Conservation (phyloP, 2,797 vertebrate species). For the Rhinatrema bivittatum region DNA sequence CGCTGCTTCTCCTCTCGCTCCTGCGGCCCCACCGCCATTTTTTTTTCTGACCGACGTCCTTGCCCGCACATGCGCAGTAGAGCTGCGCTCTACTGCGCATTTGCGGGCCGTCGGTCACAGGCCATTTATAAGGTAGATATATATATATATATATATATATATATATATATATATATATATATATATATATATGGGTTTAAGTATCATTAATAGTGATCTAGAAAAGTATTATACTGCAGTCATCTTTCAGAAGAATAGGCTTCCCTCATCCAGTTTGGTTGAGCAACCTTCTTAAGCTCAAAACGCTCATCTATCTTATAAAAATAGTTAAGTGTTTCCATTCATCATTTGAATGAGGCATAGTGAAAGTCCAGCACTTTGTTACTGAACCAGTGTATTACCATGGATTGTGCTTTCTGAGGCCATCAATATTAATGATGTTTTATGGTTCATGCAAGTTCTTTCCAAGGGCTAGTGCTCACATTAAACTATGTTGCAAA, state of each 20-base stretch:
- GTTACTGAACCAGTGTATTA: slow-evolving; percentile 23
- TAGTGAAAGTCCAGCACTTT: slow-evolving; percentile 17
- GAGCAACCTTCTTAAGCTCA: slow-evolving; percentile 23
- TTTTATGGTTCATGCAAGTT: slow-evolving; percentile 27
- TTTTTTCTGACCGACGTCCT: too few species aligned
- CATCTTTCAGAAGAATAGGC: slow-evolving; percentile 38
- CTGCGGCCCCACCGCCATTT: too few species aligned
- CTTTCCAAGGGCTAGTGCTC: slow-evolving; percentile 29
- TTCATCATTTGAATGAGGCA: slow-evolving; percentile 41
- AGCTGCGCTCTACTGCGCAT: too few species aligned
- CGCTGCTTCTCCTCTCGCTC: too few species aligned
- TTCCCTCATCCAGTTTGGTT: slow-evolving; percentile 20
- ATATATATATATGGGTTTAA: slow-evolving; percentile 40
- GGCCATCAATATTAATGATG: slow-evolving; percentile 39
- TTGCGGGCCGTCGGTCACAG: too few species aligned
- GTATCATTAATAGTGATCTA: slow-evolving; percentile 39
- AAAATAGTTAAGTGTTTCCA: slow-evolving; percentile 34
- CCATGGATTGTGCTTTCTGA: slow-evolving; percentile 32
- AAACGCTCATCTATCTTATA: slow-evolving; percentile 29
- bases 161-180: too few species aligned
- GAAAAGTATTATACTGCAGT: slow-evolving; percentile 19
- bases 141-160: too few species aligned
- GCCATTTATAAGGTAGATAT: too few species aligned
- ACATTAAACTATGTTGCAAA: too few species aligned
- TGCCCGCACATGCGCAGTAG: too few species aligned